These are phyloP conservation scores for Caenorhabditis remanei DNA, from an alignment of 1,140 invertebrate genomes.

Conservation along the genomic window DNA sequence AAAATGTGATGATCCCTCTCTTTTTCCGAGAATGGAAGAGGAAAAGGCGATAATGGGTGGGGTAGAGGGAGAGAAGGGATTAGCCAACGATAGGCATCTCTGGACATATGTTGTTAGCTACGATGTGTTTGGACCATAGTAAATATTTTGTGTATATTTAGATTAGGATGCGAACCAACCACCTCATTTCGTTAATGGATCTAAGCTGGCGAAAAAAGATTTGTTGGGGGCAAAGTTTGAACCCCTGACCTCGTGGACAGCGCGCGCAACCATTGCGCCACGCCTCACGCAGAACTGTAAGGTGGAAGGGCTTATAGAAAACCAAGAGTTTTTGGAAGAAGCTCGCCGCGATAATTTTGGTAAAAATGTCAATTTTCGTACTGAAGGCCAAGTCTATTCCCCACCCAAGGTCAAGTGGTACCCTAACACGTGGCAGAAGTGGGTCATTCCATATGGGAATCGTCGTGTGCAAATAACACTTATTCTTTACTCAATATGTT, in stretches of 20 bases:
- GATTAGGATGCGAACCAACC: background rate
- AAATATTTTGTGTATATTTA: constrained; percentile 25
- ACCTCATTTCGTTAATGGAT: constrained; percentile 39
- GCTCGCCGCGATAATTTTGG: no score
- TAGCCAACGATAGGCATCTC: constrained; percentile 46
- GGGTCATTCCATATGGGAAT: constrained; percentile 24
- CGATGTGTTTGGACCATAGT: constrained; percentile 41
- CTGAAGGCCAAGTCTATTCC: no score
- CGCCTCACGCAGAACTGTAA: no score
- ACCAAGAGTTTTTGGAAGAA: no score
- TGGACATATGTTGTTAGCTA: constrained; percentile 41
- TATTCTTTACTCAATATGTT: background rate
- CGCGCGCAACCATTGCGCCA: no score
- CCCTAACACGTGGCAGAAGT: constrained; percentile 54
- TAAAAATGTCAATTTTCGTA: no score
- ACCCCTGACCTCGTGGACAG: no score
- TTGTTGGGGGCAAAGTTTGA: no score
- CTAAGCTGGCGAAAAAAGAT: no score
- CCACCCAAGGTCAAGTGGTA: constrained; percentile 40
- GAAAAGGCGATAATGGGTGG: constrained; percentile 44
- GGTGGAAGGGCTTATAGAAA: no score
- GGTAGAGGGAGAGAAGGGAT: background rate
- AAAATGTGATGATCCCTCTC: constrained; percentile 2
- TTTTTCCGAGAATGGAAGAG: background rate
- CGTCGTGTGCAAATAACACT: background rate